phyloP scores from a whole-genome alignment of 2,113 vertebrate species.

The Stigmatopora argus region DNA sequence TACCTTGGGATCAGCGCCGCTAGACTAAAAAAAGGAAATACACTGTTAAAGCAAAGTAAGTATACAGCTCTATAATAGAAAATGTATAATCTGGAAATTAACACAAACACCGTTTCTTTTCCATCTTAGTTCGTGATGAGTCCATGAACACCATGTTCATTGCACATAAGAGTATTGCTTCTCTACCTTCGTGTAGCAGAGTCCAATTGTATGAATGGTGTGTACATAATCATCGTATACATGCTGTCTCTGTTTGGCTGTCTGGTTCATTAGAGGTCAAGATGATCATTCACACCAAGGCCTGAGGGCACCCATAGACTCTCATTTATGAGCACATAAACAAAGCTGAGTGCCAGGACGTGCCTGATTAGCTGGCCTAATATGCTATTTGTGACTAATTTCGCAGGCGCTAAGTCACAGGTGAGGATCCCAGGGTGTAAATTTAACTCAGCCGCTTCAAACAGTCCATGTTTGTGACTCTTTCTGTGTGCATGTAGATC shows the following conservation, averaged over 20 bases:
- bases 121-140: background rate
- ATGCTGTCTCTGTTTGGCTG: slow-evolving; percentile 51
- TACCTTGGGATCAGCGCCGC: slow-evolving; percentile 24
- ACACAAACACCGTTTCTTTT: background rate
- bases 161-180: slow-evolving; percentile 32
- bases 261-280: slow-evolving; percentile 83
- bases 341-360: slow-evolving; percentile 85
- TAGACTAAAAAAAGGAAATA: slow-evolving; percentile 11
- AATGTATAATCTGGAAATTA: background rate
- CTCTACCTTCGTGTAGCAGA: slow-evolving; percentile 45
- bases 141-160: slow-evolving; percentile 6
- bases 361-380: slow-evolving; percentile 95
- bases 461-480: slow-evolving; percentile 18
- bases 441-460: slow-evolving; percentile 71
- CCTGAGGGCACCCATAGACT: slow-evolving; percentile 80
- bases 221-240: slow-evolving; percentile 34
- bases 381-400: slow-evolving; percentile 99
- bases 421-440: slow-evolving; percentile 86
- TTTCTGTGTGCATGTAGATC: slow-evolving; percentile 19
- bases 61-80: background rate
- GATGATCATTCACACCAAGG: slow-evolving; percentile 85
- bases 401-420: slow-evolving; percentile 88
- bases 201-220: slow-evolving; percentile 41
- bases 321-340: slow-evolving; percentile 91
- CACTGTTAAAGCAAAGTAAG: background rate